Base-by-base conservation (phyloP, 1,140 invertebrate genomes). In the Pemphigus obesinymphae region DNA sequence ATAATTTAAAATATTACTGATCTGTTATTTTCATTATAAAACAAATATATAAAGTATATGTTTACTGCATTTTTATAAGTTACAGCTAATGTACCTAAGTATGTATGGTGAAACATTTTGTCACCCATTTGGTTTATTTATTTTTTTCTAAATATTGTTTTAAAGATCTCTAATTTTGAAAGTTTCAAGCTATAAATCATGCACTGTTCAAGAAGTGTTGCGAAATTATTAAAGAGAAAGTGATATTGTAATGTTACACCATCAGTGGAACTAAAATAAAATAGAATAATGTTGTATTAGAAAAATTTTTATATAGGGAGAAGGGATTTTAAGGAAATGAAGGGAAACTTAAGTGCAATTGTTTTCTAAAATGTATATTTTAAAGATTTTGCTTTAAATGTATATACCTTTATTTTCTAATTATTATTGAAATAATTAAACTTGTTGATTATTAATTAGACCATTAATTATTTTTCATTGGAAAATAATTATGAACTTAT, bases 361-460 rank as follows among this genome's bases (percentile, higher is more conserved):
- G 53, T 76, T 76, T 76, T 55, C 73, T 76, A 58, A 73, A 50
- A 73, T 73, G 15, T 31, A 31, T 73, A 73, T 73, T 73, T n/a
- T n/a, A 50, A 50, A 31, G 20, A 50, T n/a, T 31, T 73, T 48
- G 26, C 43, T 50, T 31, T 50, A 31, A 50, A 73, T 73, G 45
- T 73, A 73, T 50, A 50, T 73, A 73, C 34, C 43, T n/a, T 50
- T 48, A 73, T 48, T 73, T 48, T 72, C 20, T 70, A 70, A 43
- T 70, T 45, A 70, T 26, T 70, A 43, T 45, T 68, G 37, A 68
- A 37, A 37, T 43, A 15, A 29, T 48, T 73, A 48, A 48, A 50
- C 17, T 72, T 72, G 73, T 78, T 78, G 34, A 78, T 78, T 78
- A 78, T 55, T 78, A 37, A 63, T 26, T 63, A 80, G 23, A 61